A percentile compares a stretch with the other conserved stretches of the same genome.
Conservation (phyloP, 1,140 invertebrate genomes). For the Cataglyphis hispanica region DNA sequence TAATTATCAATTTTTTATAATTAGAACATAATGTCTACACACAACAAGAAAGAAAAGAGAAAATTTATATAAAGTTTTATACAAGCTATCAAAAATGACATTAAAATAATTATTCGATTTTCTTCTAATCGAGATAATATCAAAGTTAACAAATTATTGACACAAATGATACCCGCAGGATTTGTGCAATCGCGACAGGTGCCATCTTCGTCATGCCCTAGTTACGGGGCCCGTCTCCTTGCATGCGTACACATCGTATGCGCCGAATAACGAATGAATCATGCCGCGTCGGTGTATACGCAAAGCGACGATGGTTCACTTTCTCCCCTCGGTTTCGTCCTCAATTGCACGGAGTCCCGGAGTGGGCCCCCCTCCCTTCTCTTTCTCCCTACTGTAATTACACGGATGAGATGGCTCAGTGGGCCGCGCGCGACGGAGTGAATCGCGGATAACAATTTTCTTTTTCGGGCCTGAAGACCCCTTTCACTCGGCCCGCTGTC, state of each 20-base stretch:
- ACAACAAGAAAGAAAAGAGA: too few relatives aligned
- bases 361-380: conserved; percentile 64
- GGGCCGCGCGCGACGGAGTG: conserved; percentile 69
- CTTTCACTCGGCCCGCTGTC: conserved; percentile 64
- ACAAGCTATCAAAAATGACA: too few relatives aligned
- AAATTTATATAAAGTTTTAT: too few relatives aligned
- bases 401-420: conserved; percentile 78
- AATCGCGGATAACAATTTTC: conserved; percentile 77
- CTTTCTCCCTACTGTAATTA: conserved; percentile 78
- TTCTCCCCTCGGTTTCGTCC: conserved; percentile 79
- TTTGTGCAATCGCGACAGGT: conserved; percentile 48
- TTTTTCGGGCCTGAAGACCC: conserved; percentile 39
- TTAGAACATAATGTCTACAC: neutral
- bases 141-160: neutral
- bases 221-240: conserved; percentile 27
- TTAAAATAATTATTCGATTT: neutral
- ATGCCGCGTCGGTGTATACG: conserved; percentile 71
- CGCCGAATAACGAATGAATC: conserved; percentile 78
- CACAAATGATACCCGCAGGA: neutral
- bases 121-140: neutral
- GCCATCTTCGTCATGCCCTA: conserved; percentile 53
- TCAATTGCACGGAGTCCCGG: conserved; percentile 80
- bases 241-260: conserved; percentile 36
- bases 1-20: neutral
- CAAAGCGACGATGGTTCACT: conserved; percentile 74